Percentiles rank a stretch among this genome's conserved stretches.
Evolutionary conservation across 2,888 invertebrate species (phyloP).

Genomic region (Callosobruchus maculatus): DNA sequence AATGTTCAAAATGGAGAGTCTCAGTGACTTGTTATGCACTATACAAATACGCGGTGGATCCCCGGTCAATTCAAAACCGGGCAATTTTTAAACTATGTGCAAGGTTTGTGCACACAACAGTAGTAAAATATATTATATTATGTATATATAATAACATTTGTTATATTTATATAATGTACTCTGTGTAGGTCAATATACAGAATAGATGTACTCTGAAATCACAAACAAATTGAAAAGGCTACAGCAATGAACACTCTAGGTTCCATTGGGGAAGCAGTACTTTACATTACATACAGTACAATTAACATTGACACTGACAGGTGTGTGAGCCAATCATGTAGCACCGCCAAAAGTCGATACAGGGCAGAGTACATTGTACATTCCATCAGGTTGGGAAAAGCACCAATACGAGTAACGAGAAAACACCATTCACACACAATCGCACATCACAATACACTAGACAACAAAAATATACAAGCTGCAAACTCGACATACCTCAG

Average conservation of each 20-base stretch:
- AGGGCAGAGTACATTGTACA: conserved; percentile 48
- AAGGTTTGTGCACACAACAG: conserved; percentile 52
- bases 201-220: conserved; percentile 49
- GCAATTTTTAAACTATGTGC: conserved; percentile 47
- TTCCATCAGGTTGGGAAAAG: conserved; percentile 45
- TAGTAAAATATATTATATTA: conserved; percentile 50
- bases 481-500: neutral
- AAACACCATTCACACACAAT: neutral
- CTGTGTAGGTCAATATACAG: conserved; percentile 49
- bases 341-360: conserved; percentile 27
- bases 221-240: conserved; percentile 50
- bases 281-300: conserved; percentile 26
- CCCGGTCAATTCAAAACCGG: conserved; percentile 27
- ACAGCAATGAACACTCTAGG: conserved; percentile 52
- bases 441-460: neutral
- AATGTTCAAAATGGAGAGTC: neutral
- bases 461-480: neutral
- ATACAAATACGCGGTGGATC: neutral
- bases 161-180: conserved; percentile 42
- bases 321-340: conserved; percentile 10
- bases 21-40: neutral
- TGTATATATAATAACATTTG: conserved; percentile 46
- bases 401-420: conserved; percentile 40
- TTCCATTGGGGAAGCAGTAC: conserved; percentile 50
- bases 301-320: conserved; percentile 35